These are phyloP conservation scores for Macrostomum cliftonense DNA, from an alignment of 2,888 invertebrate species.

Conservation along the genomic window DNA sequence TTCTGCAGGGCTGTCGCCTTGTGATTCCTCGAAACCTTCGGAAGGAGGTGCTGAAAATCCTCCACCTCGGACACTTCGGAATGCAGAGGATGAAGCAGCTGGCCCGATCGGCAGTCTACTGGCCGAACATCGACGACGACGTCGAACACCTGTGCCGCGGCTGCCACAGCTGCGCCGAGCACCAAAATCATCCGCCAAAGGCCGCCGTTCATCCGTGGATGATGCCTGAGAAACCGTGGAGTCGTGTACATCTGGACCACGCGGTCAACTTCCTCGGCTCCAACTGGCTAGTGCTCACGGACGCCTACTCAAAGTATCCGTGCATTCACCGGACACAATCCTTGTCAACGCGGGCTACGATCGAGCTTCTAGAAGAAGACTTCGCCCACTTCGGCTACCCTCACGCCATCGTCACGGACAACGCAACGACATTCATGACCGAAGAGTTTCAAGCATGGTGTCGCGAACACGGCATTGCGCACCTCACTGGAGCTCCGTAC, in stretches of 20 bases:
- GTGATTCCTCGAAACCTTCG: not conserved
- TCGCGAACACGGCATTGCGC: conserved; percentile 12
- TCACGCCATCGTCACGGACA: conserved; percentile 10
- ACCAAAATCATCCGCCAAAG: conserved; percentile 12
- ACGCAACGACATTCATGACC: conserved; percentile 14
- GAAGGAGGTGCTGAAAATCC: not conserved
- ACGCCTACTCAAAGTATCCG: conserved; percentile 17
- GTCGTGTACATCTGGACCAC: conserved; percentile 18
- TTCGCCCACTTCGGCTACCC: conserved; percentile 13
- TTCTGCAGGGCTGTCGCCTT: too few relatives aligned
- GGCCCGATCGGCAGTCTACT: conserved; percentile 5
- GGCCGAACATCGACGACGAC: conserved; percentile 11
- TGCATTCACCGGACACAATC: conserved; percentile 12
- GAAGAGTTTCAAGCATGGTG: conserved; percentile 14
- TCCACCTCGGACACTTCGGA: not conserved
- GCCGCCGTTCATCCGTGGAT: conserved; percentile 19
- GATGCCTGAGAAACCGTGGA: conserved; percentile 17
- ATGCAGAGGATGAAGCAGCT: not conserved
- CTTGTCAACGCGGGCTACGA: conserved; percentile 15
- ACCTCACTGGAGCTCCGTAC: conserved; percentile 14
- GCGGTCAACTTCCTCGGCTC: conserved; percentile 15
- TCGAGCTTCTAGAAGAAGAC: conserved; percentile 17
- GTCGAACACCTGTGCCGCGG: conserved; percentile 6
- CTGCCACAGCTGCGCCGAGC: conserved; percentile 13
- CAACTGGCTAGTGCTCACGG: conserved; percentile 15